phyloP scores from a whole-genome alignment of 2,797 vertebrate species.

The Holocentrus rufus region DNA sequence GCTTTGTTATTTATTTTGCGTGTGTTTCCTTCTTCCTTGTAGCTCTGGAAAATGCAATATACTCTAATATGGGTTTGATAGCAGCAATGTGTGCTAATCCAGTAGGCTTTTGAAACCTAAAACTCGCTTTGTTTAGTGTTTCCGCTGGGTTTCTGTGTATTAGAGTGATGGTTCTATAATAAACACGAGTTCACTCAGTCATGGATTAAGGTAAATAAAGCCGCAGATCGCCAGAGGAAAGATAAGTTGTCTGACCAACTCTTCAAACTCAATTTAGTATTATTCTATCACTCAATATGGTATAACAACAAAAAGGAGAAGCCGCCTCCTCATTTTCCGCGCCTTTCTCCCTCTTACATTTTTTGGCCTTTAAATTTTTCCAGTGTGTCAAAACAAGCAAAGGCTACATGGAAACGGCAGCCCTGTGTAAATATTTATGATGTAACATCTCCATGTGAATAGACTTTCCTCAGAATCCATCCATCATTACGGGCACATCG shows the following conservation, averaged over 20 bases:
- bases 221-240: conserved; percentile 53
- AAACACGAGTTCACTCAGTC: conserved; percentile 65
- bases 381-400: conserved; percentile 86
- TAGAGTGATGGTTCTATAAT: conserved; percentile 58
- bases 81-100: conserved; percentile 4
- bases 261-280: conserved; percentile 51
- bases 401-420: conserved; percentile 88
- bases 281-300: conserved; percentile 47
- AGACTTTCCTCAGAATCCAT: conserved; percentile 90
- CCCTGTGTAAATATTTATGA: conserved; percentile 99
- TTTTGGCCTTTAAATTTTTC: conserved; percentile 79
- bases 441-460: conserved; percentile 93
- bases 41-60: conserved; percentile 2
- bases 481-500: conserved; percentile 91
- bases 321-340: conserved; percentile 57
- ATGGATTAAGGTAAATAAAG: conserved; percentile 67
- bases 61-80: conserved; percentile 11
- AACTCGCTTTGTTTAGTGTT: conserved; percentile 49
- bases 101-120: conserved; percentile 39
- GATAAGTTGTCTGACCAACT: conserved; percentile 60
- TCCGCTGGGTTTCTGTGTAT: conserved; percentile 52
- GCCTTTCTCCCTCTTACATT: conserved; percentile 61
- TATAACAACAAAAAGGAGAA: conserved; percentile 57
- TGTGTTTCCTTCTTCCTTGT: background rate
- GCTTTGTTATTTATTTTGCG: conserved; percentile 33